phyloP scores from a whole-genome alignment of 2,797 vertebrate genomes.

The Luscinia luscinia region DNA sequence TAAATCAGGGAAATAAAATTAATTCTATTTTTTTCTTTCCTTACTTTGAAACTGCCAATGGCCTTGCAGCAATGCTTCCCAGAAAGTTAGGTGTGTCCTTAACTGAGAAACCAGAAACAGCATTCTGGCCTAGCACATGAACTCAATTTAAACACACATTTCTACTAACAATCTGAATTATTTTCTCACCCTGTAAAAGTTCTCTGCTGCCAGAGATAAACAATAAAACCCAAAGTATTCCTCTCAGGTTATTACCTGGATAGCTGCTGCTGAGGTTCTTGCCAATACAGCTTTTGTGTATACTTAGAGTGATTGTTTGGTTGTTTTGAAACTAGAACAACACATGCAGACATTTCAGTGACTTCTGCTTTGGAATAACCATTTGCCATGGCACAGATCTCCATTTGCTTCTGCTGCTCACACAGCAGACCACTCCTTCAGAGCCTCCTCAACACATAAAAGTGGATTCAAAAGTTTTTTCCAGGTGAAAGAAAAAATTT shows the following conservation, averaged over 20 bases:
- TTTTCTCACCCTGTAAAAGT: not conserved
- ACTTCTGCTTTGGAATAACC: not conserved
- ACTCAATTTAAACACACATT: not conserved
- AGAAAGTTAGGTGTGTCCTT: not conserved
- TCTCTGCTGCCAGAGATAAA: not conserved
- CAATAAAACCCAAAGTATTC: not conserved
- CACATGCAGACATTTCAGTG: not conserved
- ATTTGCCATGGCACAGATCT: not conserved
- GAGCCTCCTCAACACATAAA: not conserved
- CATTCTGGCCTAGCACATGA: not conserved
- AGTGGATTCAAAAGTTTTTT: not conserved
- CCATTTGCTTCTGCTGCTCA: not conserved
- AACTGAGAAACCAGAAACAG: not conserved
- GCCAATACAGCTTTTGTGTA: not conserved
- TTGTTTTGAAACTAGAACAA: not conserved
- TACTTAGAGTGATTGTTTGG: not conserved
- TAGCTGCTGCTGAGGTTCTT: not conserved
- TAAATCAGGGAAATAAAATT: constrained; percentile 1
- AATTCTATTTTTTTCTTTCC: not conserved
- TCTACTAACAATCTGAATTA: not conserved
- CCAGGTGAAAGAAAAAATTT: not conserved
- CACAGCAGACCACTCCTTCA: not conserved
- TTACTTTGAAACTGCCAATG: not conserved
- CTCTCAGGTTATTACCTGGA: not conserved
- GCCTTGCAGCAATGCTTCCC: not conserved